Percentiles rank a stretch among this genome's conserved stretches.
phyloP scores from a whole-genome alignment of 1,140 invertebrate genomes.

The Bathynomus jamesi region DNA sequence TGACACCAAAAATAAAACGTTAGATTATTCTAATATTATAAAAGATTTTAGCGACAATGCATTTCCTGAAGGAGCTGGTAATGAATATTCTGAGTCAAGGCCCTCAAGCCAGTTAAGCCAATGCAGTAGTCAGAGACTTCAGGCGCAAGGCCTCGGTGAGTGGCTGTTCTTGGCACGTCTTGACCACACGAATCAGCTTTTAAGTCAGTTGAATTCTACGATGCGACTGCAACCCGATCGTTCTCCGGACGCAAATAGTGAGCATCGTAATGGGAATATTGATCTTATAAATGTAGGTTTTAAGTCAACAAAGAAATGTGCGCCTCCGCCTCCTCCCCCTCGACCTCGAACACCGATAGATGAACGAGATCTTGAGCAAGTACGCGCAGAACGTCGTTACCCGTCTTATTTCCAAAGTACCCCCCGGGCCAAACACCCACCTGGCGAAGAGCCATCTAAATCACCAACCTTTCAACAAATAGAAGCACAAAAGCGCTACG shows the following conservation, averaged over 20 bases:
- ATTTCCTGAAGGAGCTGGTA: too few species aligned
- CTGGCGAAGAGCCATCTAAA: constrained; percentile 9
- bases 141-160: constrained; percentile 30
- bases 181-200: constrained; percentile 19
- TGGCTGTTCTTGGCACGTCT: constrained; percentile 31
- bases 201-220: constrained; percentile 20
- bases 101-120: constrained; percentile 3
- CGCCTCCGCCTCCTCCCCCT: constrained; percentile 27
- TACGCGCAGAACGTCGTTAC: constrained; percentile 27
- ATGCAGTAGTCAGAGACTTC: constrained; percentile 13
- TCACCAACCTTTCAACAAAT: constrained; percentile 17
- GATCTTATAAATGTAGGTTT: background rate
- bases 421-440: constrained; percentile 17
- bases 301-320: background rate
- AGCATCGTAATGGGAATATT: background rate
- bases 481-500: constrained; percentile 26
- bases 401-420: constrained; percentile 27
- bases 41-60: too few species aligned
- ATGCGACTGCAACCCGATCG: constrained; percentile 22
- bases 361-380: constrained; percentile 31
- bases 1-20: too few species aligned
- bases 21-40: too few species aligned
- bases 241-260: constrained; percentile 11
- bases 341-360: constrained; percentile 33
- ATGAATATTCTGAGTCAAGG: background rate